Evolutionary conservation across 2,888 invertebrate species (phyloP), one percentile per base, ranked within the genome.

Genomic region (Encarsia formosa): DNA sequence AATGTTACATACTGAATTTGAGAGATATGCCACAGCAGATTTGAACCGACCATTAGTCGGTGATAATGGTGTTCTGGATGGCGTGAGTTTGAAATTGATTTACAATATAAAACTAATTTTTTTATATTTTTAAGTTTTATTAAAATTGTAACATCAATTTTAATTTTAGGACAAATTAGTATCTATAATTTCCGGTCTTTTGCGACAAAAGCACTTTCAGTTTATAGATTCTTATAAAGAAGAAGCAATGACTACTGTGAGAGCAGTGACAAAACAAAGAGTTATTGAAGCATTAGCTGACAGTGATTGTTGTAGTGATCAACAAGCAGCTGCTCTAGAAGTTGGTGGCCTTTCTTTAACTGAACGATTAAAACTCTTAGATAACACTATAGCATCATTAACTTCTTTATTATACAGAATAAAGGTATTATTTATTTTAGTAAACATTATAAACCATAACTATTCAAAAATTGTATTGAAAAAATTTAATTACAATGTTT

Each of bases 1-100:
- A 77, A 95, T 99, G 94, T 81, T 99, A 62, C 88, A 87, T 56
- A 91, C 91, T 48, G 99, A 99, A 75, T 96, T 98, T 73, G 88
- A 91, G 66, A 83, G 90, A 62, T 91, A 93, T 73, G 86, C 94
- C 45, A 90, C 94, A 4, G 83, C 88, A 15, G 97, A 98, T 75
- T 79, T 99, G 19, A 94, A 93, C 76, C 79, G 95, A 64, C 91
- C 93, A 9, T 78, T 79, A 53, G 82, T 78, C 66, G 77, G 74
- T 16, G 77, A 79, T 46, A 77, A 76, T 55, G 81, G 81, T 49
- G 81, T 87, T 56, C 78, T 87, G 56, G 89, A 89, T 64, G 77
- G 76, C 68, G 79, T 78, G 67, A 66, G 67, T 61, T 23, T 35
- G 3, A 5, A 19, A 37, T n/a, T n/a, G n/a, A n/a, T n/a, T n/a